Percentiles rank a stretch among this genome's conserved stretches.
These are phyloP conservation scores for Dasyornis broadbenti DNA, from an alignment of 2,113 vertebrate species.

Conservation along the genomic window DNA sequence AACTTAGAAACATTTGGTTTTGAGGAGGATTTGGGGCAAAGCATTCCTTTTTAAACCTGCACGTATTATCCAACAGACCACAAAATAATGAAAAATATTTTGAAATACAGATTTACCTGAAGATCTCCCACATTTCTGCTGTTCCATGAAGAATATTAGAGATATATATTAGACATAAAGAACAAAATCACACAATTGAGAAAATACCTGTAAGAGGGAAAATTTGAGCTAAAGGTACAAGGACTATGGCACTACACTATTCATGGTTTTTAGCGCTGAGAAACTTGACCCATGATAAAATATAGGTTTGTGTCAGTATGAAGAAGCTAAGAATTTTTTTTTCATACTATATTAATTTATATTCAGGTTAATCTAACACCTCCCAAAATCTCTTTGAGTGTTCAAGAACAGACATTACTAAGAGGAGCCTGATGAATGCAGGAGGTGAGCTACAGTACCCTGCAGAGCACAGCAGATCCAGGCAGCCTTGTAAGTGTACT, in stretches of 20 bases:
- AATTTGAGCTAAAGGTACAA: neutral
- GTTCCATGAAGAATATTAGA: neutral
- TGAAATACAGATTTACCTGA: neutral
- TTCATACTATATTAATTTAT: neutral
- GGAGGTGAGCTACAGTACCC: neutral
- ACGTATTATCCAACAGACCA: neutral
- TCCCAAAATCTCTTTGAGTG: neutral
- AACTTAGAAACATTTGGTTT: neutral
- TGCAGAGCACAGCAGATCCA: neutral
- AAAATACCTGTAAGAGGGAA: neutral
- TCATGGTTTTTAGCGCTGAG: neutral
- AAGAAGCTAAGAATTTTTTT: neutral
- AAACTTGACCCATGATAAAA: neutral
- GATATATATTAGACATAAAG: neutral
- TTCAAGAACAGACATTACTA: neutral
- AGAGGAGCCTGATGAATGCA: neutral
- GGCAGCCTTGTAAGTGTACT: neutral
- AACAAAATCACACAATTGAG: neutral
- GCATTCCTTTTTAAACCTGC: neutral
- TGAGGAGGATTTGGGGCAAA: neutral
- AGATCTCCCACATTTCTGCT: neutral
- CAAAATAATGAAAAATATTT: neutral
- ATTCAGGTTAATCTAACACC: neutral
- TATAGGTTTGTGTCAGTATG: neutral
- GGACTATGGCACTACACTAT: neutral